phyloP scores from a whole-genome alignment of 2,113 vertebrate genomes.

The Myrmophylax atrothorax region DNA sequence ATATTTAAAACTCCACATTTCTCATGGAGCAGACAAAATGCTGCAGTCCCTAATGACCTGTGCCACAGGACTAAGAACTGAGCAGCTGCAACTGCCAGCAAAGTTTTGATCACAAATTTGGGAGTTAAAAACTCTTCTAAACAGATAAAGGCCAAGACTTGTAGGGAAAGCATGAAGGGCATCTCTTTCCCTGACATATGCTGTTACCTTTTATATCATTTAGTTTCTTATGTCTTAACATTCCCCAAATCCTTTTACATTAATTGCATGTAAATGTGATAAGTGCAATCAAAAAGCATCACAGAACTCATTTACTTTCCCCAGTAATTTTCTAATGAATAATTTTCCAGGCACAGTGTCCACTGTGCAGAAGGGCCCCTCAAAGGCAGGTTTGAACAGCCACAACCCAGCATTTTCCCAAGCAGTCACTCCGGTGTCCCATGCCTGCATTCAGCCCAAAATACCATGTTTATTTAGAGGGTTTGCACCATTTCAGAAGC shows the following conservation, averaged over 20 bases:
- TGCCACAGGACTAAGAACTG: not conserved
- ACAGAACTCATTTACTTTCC: not conserved
- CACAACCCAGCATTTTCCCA: not conserved
- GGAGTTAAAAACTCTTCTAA: not conserved
- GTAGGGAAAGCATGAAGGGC: not conserved
- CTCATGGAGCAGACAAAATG: not conserved
- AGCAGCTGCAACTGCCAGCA: not conserved
- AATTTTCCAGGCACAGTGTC: not conserved
- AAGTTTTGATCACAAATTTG: not conserved
- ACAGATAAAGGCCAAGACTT: not conserved
- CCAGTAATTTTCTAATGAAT: not conserved
- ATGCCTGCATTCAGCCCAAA: not conserved
- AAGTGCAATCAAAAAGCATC: not conserved
- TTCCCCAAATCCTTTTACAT: not conserved
- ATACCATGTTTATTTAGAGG: not conserved
- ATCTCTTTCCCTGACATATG: not conserved
- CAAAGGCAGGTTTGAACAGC: not conserved
- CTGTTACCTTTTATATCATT: not conserved
- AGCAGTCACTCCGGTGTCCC: not conserved
- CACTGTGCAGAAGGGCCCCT: accelerated
- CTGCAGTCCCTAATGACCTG: not conserved
- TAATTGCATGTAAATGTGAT: not conserved
- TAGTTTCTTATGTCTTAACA: not conserved
- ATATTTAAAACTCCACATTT: not conserved
- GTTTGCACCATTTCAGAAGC: not conserved